These are phyloP conservation scores for Champsocephalus gunnari DNA, from an alignment of 2,797 vertebrate genomes.

Conservation along the genomic window DNA sequence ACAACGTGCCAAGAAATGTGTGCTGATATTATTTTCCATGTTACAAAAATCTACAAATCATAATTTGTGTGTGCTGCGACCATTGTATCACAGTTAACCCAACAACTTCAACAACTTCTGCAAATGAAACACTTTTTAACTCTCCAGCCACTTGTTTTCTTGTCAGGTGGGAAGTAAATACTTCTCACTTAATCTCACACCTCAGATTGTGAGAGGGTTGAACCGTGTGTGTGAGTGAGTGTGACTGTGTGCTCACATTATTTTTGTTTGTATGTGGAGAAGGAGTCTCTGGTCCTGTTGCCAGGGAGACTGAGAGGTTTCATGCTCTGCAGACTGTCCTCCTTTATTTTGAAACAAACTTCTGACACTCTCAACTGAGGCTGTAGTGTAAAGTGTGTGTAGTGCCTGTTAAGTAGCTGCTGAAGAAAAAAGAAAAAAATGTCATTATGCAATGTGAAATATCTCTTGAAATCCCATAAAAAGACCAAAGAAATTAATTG, in stretches of 20 bases:
- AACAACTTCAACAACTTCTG: slow-evolving; percentile 33
- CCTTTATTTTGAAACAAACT: slow-evolving; percentile 49
- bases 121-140: slow-evolving; percentile 34
- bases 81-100: not conserved
- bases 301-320: slow-evolving; percentile 56
- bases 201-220: slow-evolving; percentile 68
- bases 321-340: slow-evolving; percentile 38
- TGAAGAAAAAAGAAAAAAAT: too few species aligned
- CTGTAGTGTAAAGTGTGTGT: slow-evolving; percentile 7
- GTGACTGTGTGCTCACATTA: slow-evolving; percentile 30
- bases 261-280: slow-evolving; percentile 58
- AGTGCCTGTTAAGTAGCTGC: not conserved
- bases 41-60: slow-evolving; percentile 7
- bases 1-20: not conserved
- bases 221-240: slow-evolving; percentile 28
- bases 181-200: slow-evolving; percentile 74
- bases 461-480: not conserved
- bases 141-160: slow-evolving; percentile 33
- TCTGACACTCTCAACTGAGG: slow-evolving; percentile 19
- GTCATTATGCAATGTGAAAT: too few species aligned
- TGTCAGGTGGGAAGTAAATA: slow-evolving; percentile 67
- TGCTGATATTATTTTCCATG: not conserved
- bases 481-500: not conserved
- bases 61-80: not conserved
- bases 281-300: slow-evolving; percentile 50